Evolutionary conservation across 2,113 vertebrate species (phyloP), one percentile per base, ranked within the genome.

Genomic region (Apteryx owenii): DNA sequence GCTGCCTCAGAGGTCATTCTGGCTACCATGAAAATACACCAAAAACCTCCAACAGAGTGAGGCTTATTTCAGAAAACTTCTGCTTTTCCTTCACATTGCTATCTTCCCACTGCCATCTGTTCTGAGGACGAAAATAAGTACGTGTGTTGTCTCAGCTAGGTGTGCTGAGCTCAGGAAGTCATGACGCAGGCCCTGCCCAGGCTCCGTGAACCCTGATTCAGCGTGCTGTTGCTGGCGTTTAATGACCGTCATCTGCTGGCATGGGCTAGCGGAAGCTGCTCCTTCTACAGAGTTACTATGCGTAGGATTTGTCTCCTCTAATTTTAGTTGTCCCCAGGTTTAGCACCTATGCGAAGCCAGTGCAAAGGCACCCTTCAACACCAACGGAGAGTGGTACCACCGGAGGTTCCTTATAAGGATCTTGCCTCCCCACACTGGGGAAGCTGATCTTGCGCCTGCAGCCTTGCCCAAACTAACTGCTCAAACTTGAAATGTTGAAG

Each of bases 61-160:
- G 81, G 89, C 78, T 95, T n/a, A 76, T 91, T 95, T 93, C 91
- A 19, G 61, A 94, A 94, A 40, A 10, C 18, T 93, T 81, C 2
- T 64, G 1, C 70, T 92, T 79, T 70, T 95, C 56, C 95, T 54
- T 87, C 93, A 65, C 89, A 56, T 83, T 66, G 81, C 93, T 83
- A 44, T 94, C 95, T 95, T 95, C 95, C 95, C 95, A 95, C 93
- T 54, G 62, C 95, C 96, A 96, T 97, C 95, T 96, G 94, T 84
- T 95, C 91, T 66, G 91, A 85, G 70, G 95, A 77, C 90, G 93
- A 96, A 95, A 97, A 95, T 92, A 97, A 96, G 93, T 81, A 91
- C 42, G 75, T 1, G 2, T 66, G 88, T 89, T 69, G 89, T 31
- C 8, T 31, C 0, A 62, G 87, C 48, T 23, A 69, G 85, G n/a